Base-by-base conservation (phyloP, 92 coral and sea anemone genomes). In the Bergia puertoricense region DNA sequence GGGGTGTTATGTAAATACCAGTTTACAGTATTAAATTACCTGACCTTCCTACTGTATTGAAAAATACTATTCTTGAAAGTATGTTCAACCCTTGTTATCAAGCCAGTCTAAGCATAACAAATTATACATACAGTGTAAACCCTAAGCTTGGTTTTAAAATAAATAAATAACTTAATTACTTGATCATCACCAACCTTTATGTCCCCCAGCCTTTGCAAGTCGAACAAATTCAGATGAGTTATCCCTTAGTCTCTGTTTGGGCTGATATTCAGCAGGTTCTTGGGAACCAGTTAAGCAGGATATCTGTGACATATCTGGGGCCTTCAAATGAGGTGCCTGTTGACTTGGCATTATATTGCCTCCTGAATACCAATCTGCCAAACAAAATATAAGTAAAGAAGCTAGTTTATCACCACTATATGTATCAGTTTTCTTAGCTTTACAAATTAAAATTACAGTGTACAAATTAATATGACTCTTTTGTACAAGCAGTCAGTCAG, bases 241-340 rank as follows among this genome's bases (percentile, higher is more conserved):
- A 48, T 84, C 87, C 56, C 79, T 84, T 15, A 84, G 77, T 16
- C 79, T 71, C 66, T 69, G 77, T 48, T 71, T 84, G 8, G 87
- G 87, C 59, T 69, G 44, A 84, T 69, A 84, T 2, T 71, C 57
- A 3, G 36, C 87, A 37, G 66, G 66, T 84, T 71, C 62, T 30
- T 84, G 39, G 40, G 79, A 84, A 11, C 79, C 87, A 10, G 79
- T 71, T 71, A 84, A 71, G 41, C 87, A 84, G 79, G 87, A 84
- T 69, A 84, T 84, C 87, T 84, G 87, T 37, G 87, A 84, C 77
- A 84, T 71, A 71, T 84, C 87, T 68, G 87, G 87, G 57, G 87
- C 87, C 46, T 13, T 71, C 1, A 45, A 84, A 39, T 84, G 87
- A 5, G 87, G 87, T 22, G 79, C 67, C 16, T 71, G 78, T 6